These are phyloP conservation scores for Macrochelys suwanniensis DNA, from an alignment of 2,797 vertebrate species.

Conservation along the genomic window DNA sequence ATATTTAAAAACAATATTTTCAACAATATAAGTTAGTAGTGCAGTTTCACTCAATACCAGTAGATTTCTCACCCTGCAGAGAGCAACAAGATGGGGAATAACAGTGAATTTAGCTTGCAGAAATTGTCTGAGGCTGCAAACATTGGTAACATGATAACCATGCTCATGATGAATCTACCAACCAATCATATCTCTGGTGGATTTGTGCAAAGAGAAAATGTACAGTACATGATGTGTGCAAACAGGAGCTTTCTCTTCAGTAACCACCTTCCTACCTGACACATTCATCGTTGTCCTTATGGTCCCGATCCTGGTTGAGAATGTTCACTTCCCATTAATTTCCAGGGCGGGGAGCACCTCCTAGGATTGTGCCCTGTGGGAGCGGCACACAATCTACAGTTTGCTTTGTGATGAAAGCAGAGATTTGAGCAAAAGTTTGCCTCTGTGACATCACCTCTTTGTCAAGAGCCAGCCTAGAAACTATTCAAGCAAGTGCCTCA, in stretches of 20 bases:
- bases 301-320: not conserved
- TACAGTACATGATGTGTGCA: not conserved
- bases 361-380: too few species aligned
- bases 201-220: not conserved
- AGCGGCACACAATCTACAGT: too few species aligned
- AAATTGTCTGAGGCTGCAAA: not conserved
- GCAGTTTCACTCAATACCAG: not conserved
- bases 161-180: not conserved
- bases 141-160: not conserved
- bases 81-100: not conserved
- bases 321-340: not conserved
- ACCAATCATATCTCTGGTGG: too few species aligned
- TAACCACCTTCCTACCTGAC: not conserved
- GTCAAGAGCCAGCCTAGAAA: too few species aligned
- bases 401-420: too few species aligned
- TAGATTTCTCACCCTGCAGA: not conserved
- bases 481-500: too few species aligned
- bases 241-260: not conserved
- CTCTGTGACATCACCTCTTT: too few species aligned
- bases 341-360: not conserved
- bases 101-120: not conserved
- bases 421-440: too few species aligned
- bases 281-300: not conserved
- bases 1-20: not conserved
- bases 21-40: fast-evolving